These are phyloP conservation scores for Turritopsis rubra DNA, from an alignment of 30 jellyfish, hydroid and myxozoan species.

Conservation along the genomic window DNA sequence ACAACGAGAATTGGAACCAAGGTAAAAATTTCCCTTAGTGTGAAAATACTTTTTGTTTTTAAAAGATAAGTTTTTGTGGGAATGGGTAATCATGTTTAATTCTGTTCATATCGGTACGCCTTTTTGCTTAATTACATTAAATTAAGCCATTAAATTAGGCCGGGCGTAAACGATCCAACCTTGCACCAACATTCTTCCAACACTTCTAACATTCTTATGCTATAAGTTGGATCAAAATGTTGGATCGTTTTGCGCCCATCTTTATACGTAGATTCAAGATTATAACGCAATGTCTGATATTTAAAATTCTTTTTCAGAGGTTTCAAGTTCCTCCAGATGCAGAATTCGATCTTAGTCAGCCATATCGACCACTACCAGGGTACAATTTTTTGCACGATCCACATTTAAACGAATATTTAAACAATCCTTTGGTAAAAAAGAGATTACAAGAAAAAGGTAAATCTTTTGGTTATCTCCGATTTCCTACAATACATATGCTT, in stretches of 20 bases:
- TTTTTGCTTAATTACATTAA: no score
- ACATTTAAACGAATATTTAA: conserved; percentile 53
- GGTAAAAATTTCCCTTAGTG: conserved; percentile 26
- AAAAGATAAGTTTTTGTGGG: no score
- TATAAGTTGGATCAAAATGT: no score
- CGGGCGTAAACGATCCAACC: no score
- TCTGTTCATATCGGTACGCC: no score
- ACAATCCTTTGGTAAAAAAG: conserved; percentile 40
- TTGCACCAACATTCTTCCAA: no score
- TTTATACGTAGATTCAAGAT: no score
- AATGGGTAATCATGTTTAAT: no score
- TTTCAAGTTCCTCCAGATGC: conserved; percentile 58
- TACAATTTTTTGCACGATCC: conserved; percentile 82
- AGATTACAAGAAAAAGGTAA: conserved; percentile 55
- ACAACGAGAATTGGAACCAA: conserved; percentile 87
- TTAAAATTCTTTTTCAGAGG: conserved; percentile 42
- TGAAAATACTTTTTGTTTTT: not conserved
- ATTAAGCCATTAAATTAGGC: no score
- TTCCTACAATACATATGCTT: not conserved
- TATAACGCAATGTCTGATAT: no score
- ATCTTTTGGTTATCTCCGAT: not conserved
- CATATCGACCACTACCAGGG: conserved; percentile 43
- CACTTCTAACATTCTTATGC: no score
- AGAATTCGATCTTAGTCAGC: conserved; percentile 58
- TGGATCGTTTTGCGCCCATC: no score